Evolutionary conservation across 2,888 invertebrate genomes (phyloP), one percentile per base, ranked within the genome.

Genomic region (Tenthredo amoena): DNA sequence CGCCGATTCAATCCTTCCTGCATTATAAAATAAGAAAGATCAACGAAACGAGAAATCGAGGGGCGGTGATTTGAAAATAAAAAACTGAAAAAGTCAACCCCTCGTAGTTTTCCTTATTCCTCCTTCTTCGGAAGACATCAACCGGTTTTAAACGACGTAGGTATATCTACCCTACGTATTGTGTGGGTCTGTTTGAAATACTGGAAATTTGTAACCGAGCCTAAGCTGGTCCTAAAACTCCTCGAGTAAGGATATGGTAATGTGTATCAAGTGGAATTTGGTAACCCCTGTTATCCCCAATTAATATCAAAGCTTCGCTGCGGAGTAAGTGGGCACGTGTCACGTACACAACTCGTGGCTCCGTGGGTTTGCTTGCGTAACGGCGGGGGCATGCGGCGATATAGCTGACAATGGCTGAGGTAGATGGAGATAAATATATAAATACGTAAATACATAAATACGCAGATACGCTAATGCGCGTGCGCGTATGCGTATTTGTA

Each of bases 261-360:
- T 77, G 55, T 15, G 55, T 55, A 77, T 55, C 31, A 47, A 50
- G 50, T 34, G 50, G n/a, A 55, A 77, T 77, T 55, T 77, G 50
- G 50, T 10, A 77, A 34, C 77, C 77, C 77, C 50, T 77, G 77
- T 81, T 81, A 81, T 81, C 81, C 58, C 81, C 81, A 81, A 81
- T 81, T 62, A 81, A 81, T 81, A 81, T 81, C 81, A 58, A 62
- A 81, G 62, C 62, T 62, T 55, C 21, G 26, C 58, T 21, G n/a
- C 15, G 2, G 81, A 15, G 81, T 37, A 62, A 21, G 62, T 37
- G 40, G 58, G 81, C 58, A 58, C 62, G 58, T 81, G 81, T 26
- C 77, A 34, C 31, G 37, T 43, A 74, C 40, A 31, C 34, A 34
- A 47, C n/a, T 47, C 65, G 58, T 81, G 40, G 26, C 65, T 26